Evolutionary conservation across 1,140 invertebrate genomes (phyloP), one percentile per base, ranked within the genome.

Genomic region (Chironomus tepperi): DNA sequence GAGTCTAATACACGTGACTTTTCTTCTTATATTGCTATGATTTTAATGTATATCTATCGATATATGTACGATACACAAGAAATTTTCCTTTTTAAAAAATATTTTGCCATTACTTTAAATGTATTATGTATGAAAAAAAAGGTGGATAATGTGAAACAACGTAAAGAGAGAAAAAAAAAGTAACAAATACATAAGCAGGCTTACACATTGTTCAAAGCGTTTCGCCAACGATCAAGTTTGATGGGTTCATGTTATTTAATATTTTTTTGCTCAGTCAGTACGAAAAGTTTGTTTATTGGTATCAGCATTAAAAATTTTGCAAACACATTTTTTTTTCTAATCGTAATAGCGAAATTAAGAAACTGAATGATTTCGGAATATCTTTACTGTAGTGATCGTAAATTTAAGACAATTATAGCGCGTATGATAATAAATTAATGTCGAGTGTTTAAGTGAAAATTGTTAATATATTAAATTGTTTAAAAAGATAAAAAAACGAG

Each of bases 191-290:
- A 57, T 57, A 57, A 57, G 47, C 47, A 57, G n/a, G 47, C 47
- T 57, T 57, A 57, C 47, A 57, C 47, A 57, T 57, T 57, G 47
- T 57, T 57, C n/a, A 57, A 34, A 57, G 12, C 47, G 47, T 57
- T 57, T 57, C 47, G 47, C 47, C 47, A 57, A n/a, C 47, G 47
- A 57, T 57, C 47, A 57, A 57, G 47, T 57, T 57, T 57, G 47
- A 57, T 57, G 47, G 47, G 47, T 57, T 57, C 47, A 57, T 57
- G 47, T 57, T 57, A 57, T 57, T 57, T 57, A 57, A 57, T 57
- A 57, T 57, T 57, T 57, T n/a, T 57, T n/a, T 12, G 12, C 12
- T 57, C 47, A 34, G 24, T 34, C 24, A 34, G 47, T 57, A 57
- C 47, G 47, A 57, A 57, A n/a, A 57, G 47, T 57, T 57, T 57